phyloP scores from a whole-genome alignment of 2,113 vertebrate genomes.

The Corydoras maculifer region DNA sequence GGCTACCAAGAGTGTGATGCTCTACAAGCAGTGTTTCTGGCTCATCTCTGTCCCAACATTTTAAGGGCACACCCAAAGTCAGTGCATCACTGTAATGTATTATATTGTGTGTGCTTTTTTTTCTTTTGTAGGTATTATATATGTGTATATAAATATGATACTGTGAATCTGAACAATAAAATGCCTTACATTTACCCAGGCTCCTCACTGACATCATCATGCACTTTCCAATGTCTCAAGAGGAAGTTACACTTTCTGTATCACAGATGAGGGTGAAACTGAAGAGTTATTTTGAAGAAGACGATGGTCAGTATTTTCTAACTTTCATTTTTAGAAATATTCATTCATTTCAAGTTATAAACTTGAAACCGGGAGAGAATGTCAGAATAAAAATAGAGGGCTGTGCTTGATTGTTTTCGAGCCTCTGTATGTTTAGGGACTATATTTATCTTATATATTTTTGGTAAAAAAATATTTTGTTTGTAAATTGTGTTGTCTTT shows the following conservation, averaged over 20 bases:
- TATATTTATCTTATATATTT: too few relatives aligned
- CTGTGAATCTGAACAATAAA: neutral
- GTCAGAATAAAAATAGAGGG: too few relatives aligned
- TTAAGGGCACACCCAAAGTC: slow-evolving; percentile 84
- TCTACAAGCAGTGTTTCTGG: slow-evolving; percentile 80
- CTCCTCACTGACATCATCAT: slow-evolving; percentile 69
- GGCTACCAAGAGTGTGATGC: slow-evolving; percentile 79
- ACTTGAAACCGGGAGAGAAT: too few relatives aligned
- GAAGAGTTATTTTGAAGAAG: slow-evolving; percentile 73
- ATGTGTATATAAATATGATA: too few relatives aligned
- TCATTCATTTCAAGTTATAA: too few relatives aligned
- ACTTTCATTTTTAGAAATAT: neutral
- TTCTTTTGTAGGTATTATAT: too few relatives aligned
- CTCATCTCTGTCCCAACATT: slow-evolving; percentile 76
- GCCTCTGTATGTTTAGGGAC: too few relatives aligned
- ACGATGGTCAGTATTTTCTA: slow-evolving; percentile 62
- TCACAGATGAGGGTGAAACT: slow-evolving; percentile 72
- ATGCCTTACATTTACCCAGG: slow-evolving; percentile 42
- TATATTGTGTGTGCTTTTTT: too few relatives aligned
- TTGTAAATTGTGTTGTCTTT: too few relatives aligned
- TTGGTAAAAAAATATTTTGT: too few relatives aligned
- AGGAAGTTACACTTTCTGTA: slow-evolving; percentile 82
- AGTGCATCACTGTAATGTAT: slow-evolving; percentile 19
- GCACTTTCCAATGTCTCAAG: slow-evolving; percentile 79
- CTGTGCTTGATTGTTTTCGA: too few relatives aligned